Conservation (phyloP, 2,797 vertebrate species). For the Euphonia xanthogaster region DNA sequence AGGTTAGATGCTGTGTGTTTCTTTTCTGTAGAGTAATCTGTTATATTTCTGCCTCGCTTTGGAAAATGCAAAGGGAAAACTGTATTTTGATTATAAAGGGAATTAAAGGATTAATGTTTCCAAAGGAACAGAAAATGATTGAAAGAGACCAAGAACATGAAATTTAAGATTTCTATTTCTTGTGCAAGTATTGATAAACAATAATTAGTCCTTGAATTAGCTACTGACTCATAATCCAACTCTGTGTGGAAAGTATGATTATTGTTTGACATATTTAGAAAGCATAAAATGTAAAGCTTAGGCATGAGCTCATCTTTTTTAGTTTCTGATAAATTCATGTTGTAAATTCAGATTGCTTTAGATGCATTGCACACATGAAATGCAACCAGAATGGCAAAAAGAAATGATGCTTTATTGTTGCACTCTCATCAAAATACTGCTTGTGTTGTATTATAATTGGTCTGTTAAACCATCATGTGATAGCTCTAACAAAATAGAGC, state of each 20-base stretch:
- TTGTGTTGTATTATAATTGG: neutral
- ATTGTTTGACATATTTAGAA: neutral
- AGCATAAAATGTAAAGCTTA: neutral
- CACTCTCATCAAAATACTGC: neutral
- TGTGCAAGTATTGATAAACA: neutral
- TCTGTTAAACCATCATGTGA: neutral
- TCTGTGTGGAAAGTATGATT: neutral
- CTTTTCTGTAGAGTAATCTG: constrained; percentile 2
- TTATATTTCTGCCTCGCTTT: neutral
- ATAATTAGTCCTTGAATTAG: neutral
- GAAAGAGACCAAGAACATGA: neutral
- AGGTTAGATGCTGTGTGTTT: neutral
- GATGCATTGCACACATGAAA: neutral
- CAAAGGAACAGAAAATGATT: neutral
- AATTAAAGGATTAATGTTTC: neutral
- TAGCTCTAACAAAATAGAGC: neutral
- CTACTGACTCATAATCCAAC: neutral
- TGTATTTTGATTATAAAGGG: neutral
- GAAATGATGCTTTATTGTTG: neutral
- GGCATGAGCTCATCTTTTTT: neutral
- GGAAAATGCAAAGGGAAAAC: neutral
- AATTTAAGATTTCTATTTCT: neutral
- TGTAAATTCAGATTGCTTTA: neutral
- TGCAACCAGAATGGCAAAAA: neutral
- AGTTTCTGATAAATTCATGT: neutral